phyloP scores from a whole-genome alignment of 2,113 vertebrate species.

The Oenanthe oenanthe region DNA sequence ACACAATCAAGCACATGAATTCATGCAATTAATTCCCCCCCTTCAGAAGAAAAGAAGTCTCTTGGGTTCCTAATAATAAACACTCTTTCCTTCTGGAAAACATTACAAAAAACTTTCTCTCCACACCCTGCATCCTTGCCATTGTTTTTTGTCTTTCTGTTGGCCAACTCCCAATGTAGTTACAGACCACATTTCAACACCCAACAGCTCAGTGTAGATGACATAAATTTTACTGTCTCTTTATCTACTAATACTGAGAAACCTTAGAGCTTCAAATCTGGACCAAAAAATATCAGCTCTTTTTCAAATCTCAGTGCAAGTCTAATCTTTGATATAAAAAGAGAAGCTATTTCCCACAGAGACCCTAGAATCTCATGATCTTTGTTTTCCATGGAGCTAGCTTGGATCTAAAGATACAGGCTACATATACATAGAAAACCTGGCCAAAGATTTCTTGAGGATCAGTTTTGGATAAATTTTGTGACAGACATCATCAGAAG shows the following conservation, averaged over 20 bases:
- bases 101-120: neutral
- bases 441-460: neutral
- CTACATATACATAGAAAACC: neutral
- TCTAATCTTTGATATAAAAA: neutral
- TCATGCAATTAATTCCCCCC: accelerated
- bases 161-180: neutral
- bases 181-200: neutral
- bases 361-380: neutral
- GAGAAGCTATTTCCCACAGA: neutral
- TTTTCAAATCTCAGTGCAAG: neutral
- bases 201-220: neutral
- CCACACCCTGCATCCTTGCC: neutral
- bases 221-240: neutral
- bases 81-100: neutral
- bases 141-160: neutral
- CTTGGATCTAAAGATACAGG: neutral
- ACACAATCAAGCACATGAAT: neutral
- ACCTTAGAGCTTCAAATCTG: neutral
- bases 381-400: neutral
- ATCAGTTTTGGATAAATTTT: neutral
- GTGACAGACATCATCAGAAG: neutral
- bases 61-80: neutral
- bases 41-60: neutral
- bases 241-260: neutral
- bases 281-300: neutral